phyloP scores from a whole-genome alignment of 2,113 vertebrate genomes.

The Onychostruthus taczanowskii region DNA sequence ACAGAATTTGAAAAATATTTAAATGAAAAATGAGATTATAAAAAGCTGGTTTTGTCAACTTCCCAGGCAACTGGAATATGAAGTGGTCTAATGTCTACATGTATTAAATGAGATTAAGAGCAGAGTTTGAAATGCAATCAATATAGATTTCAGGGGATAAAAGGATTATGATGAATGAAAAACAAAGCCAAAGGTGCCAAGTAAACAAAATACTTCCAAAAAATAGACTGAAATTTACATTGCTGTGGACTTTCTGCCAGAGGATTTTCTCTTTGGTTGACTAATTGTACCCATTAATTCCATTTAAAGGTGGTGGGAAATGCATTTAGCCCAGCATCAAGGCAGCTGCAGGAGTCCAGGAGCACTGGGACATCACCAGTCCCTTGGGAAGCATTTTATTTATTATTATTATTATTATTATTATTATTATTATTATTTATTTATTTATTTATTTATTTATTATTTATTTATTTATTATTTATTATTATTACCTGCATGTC shows the following conservation, averaged over 20 bases:
- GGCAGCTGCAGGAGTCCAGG: background rate
- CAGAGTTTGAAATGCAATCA: background rate
- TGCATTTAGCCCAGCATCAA: background rate
- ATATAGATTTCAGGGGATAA: background rate
- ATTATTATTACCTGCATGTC: background rate
- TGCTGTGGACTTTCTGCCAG: background rate
- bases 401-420: too few relatives aligned
- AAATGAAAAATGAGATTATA: background rate
- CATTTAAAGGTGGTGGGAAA: background rate
- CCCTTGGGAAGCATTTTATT: background rate
- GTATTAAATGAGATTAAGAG: constrained; percentile 26
- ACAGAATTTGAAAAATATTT: background rate
- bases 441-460: too few relatives aligned
- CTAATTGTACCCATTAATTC: background rate
- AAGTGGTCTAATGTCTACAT: background rate
- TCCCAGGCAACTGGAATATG: background rate
- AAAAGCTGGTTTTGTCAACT: background rate
- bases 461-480: too few relatives aligned
- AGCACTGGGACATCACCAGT: background rate
- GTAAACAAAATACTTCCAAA: background rate
- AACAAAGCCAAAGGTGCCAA: background rate
- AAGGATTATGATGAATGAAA: constrained; percentile 25
- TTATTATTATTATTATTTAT: too few relatives aligned
- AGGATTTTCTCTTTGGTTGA: background rate
- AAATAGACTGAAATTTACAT: background rate